These are phyloP conservation scores for Telmatherina bonti DNA, from an alignment of 2,797 vertebrate species.

Conservation along the genomic window DNA sequence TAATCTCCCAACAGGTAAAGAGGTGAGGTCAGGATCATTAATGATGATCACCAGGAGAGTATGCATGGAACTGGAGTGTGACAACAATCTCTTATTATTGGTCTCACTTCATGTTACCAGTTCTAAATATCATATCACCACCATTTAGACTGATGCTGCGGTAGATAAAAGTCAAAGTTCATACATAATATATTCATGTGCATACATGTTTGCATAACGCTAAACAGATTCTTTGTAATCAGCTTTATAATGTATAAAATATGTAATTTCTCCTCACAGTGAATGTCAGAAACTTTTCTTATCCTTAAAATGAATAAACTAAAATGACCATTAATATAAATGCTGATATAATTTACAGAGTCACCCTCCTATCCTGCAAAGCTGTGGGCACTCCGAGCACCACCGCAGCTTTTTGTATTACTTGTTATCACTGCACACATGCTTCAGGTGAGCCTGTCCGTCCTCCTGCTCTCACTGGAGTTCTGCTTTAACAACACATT, in stretches of 20 bases:
- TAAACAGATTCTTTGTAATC: background rate
- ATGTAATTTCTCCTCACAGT: background rate
- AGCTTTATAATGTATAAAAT: no score
- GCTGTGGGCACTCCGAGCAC: constrained; percentile 11
- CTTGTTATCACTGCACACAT: constrained; percentile 35
- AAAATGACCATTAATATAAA: no score
- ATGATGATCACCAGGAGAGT: background rate
- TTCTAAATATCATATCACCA: no score
- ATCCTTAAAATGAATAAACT: background rate
- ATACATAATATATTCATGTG: background rate
- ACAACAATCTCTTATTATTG: background rate
- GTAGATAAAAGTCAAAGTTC: background rate
- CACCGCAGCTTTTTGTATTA: constrained; percentile 20
- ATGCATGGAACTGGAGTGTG: background rate
- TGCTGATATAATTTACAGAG: background rate
- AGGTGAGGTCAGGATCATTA: background rate
- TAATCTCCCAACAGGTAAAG: constrained; percentile 1
- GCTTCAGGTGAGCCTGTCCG: constrained; percentile 24
- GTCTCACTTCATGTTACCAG: background rate
- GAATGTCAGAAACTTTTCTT: background rate
- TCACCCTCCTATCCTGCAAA: background rate
- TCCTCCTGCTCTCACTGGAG: constrained; percentile 52
- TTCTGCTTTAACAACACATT: constrained; percentile 79
- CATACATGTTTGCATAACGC: background rate
- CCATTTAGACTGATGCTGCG: no score